These are phyloP conservation scores for Andrena flavipes DNA, from an alignment of 2,888 invertebrate genomes.

Conservation along the genomic window DNA sequence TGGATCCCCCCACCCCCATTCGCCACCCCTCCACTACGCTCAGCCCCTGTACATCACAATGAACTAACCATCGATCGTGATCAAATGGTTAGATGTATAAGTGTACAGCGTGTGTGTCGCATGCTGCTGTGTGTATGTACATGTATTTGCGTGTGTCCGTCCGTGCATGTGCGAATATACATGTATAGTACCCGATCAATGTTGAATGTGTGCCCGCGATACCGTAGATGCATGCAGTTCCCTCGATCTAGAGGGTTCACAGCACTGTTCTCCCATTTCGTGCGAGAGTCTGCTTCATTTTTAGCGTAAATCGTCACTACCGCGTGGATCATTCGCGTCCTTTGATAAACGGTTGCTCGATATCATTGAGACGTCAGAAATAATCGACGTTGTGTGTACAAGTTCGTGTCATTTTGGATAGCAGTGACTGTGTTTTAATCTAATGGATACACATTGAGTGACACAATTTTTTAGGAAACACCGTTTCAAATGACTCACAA, in stretches of 20 bases:
- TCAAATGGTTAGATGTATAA: slow-evolving; percentile 46
- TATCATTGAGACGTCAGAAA: not conserved
- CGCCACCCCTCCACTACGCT: not conserved
- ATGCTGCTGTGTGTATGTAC: slow-evolving; percentile 52
- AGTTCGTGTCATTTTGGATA: not conserved
- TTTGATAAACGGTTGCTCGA: no score
- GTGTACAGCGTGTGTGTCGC: slow-evolving; percentile 66
- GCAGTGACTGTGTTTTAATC: not conserved
- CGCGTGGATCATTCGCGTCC: not conserved
- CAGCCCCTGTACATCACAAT: slow-evolving; percentile 51
- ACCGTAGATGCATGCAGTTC: slow-evolving; percentile 52
- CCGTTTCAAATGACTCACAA: no score
- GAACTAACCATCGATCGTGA: slow-evolving; percentile 53
- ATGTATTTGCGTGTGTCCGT: slow-evolving; percentile 4
- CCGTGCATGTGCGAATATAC: slow-evolving; percentile 20
- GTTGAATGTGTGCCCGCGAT: slow-evolving; percentile 32
- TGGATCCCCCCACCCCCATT: slow-evolving; percentile 8
- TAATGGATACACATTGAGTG: no score
- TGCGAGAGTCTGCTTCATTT: not conserved
- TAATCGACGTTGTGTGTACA: not conserved
- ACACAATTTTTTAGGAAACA: no score
- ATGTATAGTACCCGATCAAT: slow-evolving; percentile 16
- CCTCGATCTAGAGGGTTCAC: slow-evolving; percentile 2
- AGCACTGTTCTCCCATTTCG: not conserved
- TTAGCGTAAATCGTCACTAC: not conserved